Evolutionary conservation across 2,113 vertebrate genomes (phyloP).

Genomic region (Castor canadensis): DNA sequence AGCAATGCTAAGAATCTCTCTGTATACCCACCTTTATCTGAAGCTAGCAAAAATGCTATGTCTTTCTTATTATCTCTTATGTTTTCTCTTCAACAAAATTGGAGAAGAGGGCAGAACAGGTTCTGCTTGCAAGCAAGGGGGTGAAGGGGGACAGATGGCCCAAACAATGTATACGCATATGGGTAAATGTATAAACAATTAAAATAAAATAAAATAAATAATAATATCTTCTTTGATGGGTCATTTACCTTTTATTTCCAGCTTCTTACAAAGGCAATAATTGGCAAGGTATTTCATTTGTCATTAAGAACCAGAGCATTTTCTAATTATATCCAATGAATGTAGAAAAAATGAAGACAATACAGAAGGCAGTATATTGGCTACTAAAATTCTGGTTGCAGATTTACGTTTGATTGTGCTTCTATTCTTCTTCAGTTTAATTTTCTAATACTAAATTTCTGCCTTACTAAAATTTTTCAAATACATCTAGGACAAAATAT

Average conservation of each 20-base stretch:
- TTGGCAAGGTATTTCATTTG: slow-evolving; percentile 26
- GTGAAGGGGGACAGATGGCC: too few species aligned
- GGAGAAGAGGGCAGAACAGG: too few species aligned
- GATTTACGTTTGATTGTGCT: slow-evolving; percentile 17
- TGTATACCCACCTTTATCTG: too few species aligned
- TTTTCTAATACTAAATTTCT: slow-evolving; percentile 2
- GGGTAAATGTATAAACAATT: too few species aligned
- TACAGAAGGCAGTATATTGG: slow-evolving; percentile 4
- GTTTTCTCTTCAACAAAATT: too few species aligned
- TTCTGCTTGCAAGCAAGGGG: too few species aligned
- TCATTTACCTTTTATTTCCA: slow-evolving; percentile 35
- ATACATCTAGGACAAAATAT: slow-evolving; percentile 22
- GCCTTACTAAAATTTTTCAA: neutral
- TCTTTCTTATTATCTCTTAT: too few species aligned
- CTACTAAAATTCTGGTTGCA: neutral
- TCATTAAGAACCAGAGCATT: slow-evolving; percentile 13
- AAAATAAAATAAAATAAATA: too few species aligned
- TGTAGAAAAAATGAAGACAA: slow-evolving; percentile 48
- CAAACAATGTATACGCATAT: too few species aligned
- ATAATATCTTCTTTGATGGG: neutral
- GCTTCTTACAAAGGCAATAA: slow-evolving; percentile 31
- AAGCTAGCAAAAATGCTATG: too few species aligned
- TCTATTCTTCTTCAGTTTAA: slow-evolving; percentile 26
- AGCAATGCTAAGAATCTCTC: too few species aligned
- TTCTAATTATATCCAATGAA: slow-evolving; percentile 31